Conservation (phyloP, 2,888 invertebrate species). For the Xylota sylvarum region DNA sequence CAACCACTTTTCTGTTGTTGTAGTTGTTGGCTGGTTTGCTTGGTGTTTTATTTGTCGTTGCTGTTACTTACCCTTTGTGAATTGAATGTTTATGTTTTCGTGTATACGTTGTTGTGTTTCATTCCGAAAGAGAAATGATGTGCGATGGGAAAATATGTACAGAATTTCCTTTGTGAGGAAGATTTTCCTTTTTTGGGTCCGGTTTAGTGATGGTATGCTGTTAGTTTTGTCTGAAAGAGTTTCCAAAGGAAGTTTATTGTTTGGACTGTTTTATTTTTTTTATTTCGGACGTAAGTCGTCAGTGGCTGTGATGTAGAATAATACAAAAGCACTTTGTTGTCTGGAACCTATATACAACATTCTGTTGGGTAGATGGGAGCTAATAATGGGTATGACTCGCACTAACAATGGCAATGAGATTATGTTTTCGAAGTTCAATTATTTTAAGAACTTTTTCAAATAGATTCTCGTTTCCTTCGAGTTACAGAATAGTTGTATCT, state of each 20-base stretch:
- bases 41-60: conserved; percentile 22
- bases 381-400: conserved; percentile 34
- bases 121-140: conserved; percentile 50
- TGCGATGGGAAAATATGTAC: conserved; percentile 66
- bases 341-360: not conserved
- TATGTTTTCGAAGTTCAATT: not conserved
- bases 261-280: conserved; percentile 48
- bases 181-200: conserved; percentile 19
- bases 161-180: conserved; percentile 58
- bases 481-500: too few species aligned
- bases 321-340: conserved; percentile 30
- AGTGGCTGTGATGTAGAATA: conserved; percentile 20
- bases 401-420: not conserved
- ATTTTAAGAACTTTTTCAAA: not conserved
- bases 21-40: conserved; percentile 47
- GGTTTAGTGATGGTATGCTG: conserved; percentile 16
- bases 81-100: conserved; percentile 52
- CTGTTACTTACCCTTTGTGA: conserved; percentile 59
- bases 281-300: conserved; percentile 20
- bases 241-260: conserved; percentile 56
- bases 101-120: conserved; percentile 49
- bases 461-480: too few species aligned
- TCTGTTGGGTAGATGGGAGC: not conserved
- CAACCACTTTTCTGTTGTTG: conserved; percentile 72
- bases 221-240: conserved; percentile 42